Conservation (phyloP, 2,888 invertebrate genomes). For the Scotopteryx bipunctaria region DNA sequence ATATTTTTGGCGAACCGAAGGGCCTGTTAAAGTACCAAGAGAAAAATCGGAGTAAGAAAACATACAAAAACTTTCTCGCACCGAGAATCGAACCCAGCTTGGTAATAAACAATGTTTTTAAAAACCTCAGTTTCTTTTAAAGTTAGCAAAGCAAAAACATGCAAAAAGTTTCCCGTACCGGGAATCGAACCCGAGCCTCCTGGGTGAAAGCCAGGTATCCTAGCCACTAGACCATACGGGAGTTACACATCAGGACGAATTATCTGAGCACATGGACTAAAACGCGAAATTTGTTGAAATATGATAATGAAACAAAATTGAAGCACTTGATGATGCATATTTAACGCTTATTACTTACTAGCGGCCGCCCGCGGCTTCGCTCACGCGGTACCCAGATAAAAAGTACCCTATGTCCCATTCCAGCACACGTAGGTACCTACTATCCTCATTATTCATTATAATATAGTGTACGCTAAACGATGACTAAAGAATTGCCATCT, state of each 20-base stretch:
- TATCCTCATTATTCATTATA: too few species aligned
- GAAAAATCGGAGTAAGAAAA: slow-evolving; percentile 5
- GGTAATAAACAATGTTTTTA: too few species aligned
- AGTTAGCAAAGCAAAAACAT: not conserved
- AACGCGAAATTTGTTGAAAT: not conserved
- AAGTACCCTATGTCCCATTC: too few species aligned
- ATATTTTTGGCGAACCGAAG: not conserved
- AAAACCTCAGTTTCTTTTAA: too few species aligned
- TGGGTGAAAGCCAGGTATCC: slow-evolving; percentile 89
- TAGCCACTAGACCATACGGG: slow-evolving; percentile 88
- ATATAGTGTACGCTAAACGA: too few species aligned
- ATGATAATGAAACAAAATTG: slow-evolving; percentile 17
- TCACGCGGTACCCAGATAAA: too few species aligned
- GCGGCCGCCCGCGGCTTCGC: too few species aligned
- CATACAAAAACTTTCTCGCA: slow-evolving; percentile 84
- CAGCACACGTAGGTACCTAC: too few species aligned
- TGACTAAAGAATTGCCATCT: too few species aligned
- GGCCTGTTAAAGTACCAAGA: not conserved
- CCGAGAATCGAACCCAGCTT: slow-evolving; percentile 90
- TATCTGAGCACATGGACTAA: not conserved
- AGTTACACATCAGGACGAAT: slow-evolving; percentile 36
- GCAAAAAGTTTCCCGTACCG: slow-evolving; percentile 83
- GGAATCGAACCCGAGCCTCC: slow-evolving; percentile 90
- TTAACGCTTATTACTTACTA: too few species aligned
- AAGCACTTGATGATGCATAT: slow-evolving; percentile 8